Conservation (phyloP, 1,140 invertebrate genomes). For the Pectinophora gossypiella region DNA sequence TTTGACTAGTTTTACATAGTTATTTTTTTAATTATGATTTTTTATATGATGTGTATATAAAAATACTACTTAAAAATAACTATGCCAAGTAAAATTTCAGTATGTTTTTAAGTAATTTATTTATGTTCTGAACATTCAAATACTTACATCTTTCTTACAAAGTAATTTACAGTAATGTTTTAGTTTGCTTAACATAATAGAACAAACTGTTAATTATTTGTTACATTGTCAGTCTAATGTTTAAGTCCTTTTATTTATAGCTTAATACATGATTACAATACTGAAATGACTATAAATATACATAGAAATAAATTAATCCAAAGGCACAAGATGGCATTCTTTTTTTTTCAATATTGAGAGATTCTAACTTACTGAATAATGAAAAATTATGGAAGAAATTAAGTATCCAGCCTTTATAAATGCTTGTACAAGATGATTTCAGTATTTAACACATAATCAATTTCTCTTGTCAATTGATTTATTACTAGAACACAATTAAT, state of each 20-base stretch:
- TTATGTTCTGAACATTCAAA: too few relatives aligned
- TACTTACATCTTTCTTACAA: not conserved
- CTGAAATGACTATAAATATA: not conserved
- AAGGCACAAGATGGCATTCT: not conserved
- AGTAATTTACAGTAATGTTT: not conserved
- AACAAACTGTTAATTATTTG: conserved; percentile 1
- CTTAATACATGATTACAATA: not conserved
- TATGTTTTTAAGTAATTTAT: too few relatives aligned
- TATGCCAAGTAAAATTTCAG: too few relatives aligned
- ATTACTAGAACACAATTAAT: too few relatives aligned
- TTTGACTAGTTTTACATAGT: not conserved
- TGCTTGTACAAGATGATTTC: not conserved
- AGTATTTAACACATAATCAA: too few relatives aligned
- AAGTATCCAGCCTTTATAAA: conserved; percentile 3
- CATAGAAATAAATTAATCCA: not conserved
- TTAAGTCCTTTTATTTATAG: too few relatives aligned
- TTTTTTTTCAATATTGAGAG: too few relatives aligned
- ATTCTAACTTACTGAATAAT: not conserved
- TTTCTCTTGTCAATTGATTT: too few relatives aligned
- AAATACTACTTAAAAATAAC: too few relatives aligned
- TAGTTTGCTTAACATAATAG: not conserved
- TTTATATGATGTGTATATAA: too few relatives aligned
- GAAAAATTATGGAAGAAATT: not conserved
- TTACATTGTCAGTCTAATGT: conserved; percentile 1
- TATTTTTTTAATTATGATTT: too few relatives aligned